These are phyloP conservation scores for Amblyjoppa proteus DNA, from an alignment of 2,888 invertebrate genomes.

Conservation along the genomic window DNA sequence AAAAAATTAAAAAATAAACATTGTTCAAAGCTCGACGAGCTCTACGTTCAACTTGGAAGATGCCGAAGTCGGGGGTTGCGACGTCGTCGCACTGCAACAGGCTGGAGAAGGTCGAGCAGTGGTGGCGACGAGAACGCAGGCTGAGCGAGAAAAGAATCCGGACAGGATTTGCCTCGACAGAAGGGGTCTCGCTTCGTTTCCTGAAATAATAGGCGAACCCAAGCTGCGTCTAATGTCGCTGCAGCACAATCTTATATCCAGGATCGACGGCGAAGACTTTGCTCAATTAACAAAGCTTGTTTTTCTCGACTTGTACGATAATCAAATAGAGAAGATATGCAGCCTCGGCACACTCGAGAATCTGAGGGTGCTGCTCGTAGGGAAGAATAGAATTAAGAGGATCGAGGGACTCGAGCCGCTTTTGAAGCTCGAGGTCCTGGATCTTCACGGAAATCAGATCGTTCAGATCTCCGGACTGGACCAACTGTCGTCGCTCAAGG, in stretches of 20 bases:
- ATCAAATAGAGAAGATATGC: slow-evolving; percentile 95
- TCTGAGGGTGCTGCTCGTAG: slow-evolving; percentile 94
- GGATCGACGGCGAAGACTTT: slow-evolving; percentile 88
- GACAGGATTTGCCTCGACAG: slow-evolving; percentile 96
- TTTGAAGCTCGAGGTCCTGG: slow-evolving; percentile 94
- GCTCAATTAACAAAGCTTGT: slow-evolving; percentile 90
- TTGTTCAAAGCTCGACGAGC: slow-evolving; percentile 72
- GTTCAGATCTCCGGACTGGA: slow-evolving; percentile 90
- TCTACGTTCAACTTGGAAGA: slow-evolving; percentile 77
- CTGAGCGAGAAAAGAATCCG: slow-evolving; percentile 93
- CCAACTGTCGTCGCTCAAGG: slow-evolving; percentile 92
- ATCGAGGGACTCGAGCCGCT: slow-evolving; percentile 92
- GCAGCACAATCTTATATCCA: slow-evolving; percentile 95
- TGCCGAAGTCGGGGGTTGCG: slow-evolving; percentile 80
- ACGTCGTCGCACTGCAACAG: slow-evolving; percentile 85
- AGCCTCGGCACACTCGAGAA: slow-evolving; percentile 92
- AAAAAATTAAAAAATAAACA: no score
- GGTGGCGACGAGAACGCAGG: slow-evolving; percentile 89
- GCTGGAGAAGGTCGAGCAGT: slow-evolving; percentile 89
- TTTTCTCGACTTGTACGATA: slow-evolving; percentile 97
- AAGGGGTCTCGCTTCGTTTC: slow-evolving; percentile 93
- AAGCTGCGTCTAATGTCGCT: slow-evolving; percentile 94
- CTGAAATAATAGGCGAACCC: slow-evolving; percentile 93
- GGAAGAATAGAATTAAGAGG: slow-evolving; percentile 95
- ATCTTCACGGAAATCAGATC: slow-evolving; percentile 97